Base-by-base conservation (phyloP, 2,888 invertebrate genomes). In the Rhagium mordax region DNA sequence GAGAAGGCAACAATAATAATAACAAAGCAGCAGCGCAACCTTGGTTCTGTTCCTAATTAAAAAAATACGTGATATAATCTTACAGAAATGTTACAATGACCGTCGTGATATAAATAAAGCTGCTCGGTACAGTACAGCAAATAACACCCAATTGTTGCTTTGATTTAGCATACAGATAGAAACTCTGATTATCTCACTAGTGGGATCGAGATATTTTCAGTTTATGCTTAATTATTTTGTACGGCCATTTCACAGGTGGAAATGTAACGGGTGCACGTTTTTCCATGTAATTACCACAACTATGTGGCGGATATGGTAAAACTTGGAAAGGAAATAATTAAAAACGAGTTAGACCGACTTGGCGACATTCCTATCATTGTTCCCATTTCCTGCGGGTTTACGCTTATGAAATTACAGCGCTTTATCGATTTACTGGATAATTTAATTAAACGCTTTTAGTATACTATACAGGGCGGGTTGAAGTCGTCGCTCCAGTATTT, bases 251-350 rank as follows among this genome's bases (percentile, higher is more conserved):
- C n/a, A n/a, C n/a, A n/a, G n/a, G n/a, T n/a, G n/a, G n/a, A n/a
- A n/a, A n/a, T n/a, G n/a, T n/a, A n/a, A n/a, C n/a, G n/a, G n/a
- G n/a, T n/a, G n/a, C n/a, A n/a, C n/a, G 3, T 33, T 33, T 33
- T 21, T 55, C 20, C n/a, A 27, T 55, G 0, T 3, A 21, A 27
- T 4, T 27, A 18, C 41, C 2, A 41, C 13, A 41, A 41, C 13
- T n/a, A 4, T 10, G 2, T n/a, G n/a, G 4, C 41, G 41, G 41
- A 41, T 41, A 41, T 41, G 41, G n/a, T 41, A n/a, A 41, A 41
- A 41, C n/a, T 41, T 4, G 41, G 41, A 51, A 49, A 51, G 64
- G 64, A 64, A 64, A 16, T 27, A 48, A 49, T 47, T 49, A 64
- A 51, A 61, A 61, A 27, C 1, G 8, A 24, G n/a, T 13, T 62